Evolutionary conservation across 2,888 invertebrate genomes (phyloP), one percentile per base, ranked within the genome.

Genomic region (Caenorhabditis afra): DNA sequence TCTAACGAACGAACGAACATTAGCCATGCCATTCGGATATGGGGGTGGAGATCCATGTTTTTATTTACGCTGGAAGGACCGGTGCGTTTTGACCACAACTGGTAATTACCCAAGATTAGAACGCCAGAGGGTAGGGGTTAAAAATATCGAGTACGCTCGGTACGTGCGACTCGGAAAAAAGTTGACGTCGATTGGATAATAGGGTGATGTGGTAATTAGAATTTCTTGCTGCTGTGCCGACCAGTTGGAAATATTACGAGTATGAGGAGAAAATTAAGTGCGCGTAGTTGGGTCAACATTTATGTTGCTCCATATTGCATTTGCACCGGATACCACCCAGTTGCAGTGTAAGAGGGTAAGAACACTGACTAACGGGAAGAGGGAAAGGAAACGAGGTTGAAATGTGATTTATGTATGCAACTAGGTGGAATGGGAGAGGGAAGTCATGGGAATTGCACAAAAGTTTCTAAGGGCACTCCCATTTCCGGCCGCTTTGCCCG

Each of bases 141-240:
- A 58, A 59, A 35, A 68, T 59, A 47, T 35, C 45, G 16, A 16
- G 20, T 64, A 68, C 68, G 68, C 59, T 59, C 68, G 29, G 20
- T 64, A 68, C 68, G 68, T 68, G 68, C 68, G 41, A 52, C 57
- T 58, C 18, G 66, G 49, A 50, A 29, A 41, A 57, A 57, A 22
- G 57, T 57, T 57, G 41, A 57, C 20, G 57, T 39, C 57, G 39
- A 57, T 57, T 57, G 35, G 35, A 35, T 37, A 67, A 52, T 68
- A 41, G 59, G 12, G 11, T 14, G 18, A 23, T 59, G 52, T 68
- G 59, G 41, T 68, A 68, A 59, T 68, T 59, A 59, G 18, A 52
- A 29, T 53, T 35, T 2, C 20, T 11, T 3, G 3, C 41, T 11
- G 41, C 41, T 11, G 41, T 41, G 41, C 47, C 47, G 44, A 44